Evolutionary conservation across 2,888 invertebrate genomes (phyloP), one percentile per base, ranked within the genome.

Genomic region (Thyatira batis): DNA sequence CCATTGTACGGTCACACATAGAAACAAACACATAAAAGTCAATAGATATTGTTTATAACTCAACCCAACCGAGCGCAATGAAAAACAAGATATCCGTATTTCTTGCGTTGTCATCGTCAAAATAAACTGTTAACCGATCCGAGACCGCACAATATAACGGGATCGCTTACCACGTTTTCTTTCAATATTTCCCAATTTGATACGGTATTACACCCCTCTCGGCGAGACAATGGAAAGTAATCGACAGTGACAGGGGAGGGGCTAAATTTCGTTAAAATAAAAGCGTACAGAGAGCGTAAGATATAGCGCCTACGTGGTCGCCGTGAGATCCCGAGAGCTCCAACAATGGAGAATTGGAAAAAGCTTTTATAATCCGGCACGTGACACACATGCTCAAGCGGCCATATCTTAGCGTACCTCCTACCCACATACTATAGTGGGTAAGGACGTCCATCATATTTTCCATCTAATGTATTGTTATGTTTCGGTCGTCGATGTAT

Each of bases 241-340:
- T 89, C 88, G 90, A 80, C 88, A 82, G 80, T 87, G 90, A 88
- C 89, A 82, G 66, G 84, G 80, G 83, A 78, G 87, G 85, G 83
- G 87, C 85, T 85, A 88, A 89, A 89, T 90, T 92, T 91, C 87
- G 91, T 90, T 91, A 90, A 91, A 92, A 92, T 91, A 91, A 91
- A 90, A 91, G 90, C 87, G 88, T 82, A 85, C 85, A 82, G 85
- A 82, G 85, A 85, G 80, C 82, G 82, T 83, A 90, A 92, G 91
- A 92, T 92, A 92, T 91, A 84, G 90, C 89, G 84, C 85, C 87
- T 89, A 92, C 92, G 92, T 92, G 92, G 90, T 85, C 86, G 83
- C 84, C 80, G 83, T 71, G 84, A 82, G 83, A 82, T 82, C 86
- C 80, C 82, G 75, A 74, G 84, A 79, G 83, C 85, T 85, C 76